Evolutionary conservation across 2,797 vertebrate genomes (phyloP).

Genomic region (Monodelphis domestica): DNA sequence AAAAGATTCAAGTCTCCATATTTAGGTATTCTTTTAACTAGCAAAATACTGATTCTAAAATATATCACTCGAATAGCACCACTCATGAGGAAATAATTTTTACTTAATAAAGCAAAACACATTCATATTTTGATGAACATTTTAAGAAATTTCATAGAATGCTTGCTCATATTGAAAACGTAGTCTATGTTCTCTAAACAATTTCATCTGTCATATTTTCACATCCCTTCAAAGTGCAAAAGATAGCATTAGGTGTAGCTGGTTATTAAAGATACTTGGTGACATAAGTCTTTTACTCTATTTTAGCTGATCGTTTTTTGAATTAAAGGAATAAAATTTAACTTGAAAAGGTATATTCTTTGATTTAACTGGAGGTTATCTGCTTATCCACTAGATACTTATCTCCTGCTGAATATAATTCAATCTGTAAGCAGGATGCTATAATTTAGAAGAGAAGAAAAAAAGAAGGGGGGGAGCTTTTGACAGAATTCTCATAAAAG

Average conservation of each 20-base stretch:
- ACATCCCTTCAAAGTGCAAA: constrained; percentile 19
- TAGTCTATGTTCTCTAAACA: constrained; percentile 29
- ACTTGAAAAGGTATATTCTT: constrained; percentile 8
- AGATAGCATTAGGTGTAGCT: neutral
- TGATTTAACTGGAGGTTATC: constrained; percentile 49
- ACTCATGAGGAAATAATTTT: constrained; percentile 44
- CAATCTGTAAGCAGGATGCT: constrained; percentile 48
- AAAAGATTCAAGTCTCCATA: constrained; percentile 43
- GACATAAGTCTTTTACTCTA: constrained; percentile 32
- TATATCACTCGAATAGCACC: constrained; percentile 34
- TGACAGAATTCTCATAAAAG: constrained; percentile 36
- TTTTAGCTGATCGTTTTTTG: constrained; percentile 55
- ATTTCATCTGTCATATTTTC: constrained; percentile 39
- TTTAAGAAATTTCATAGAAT: constrained; percentile 60
- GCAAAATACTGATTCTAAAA: constrained; percentile 61
- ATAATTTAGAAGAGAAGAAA: constrained; percentile 53
- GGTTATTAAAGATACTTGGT: constrained; percentile 19
- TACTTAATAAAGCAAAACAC: constrained; percentile 57
- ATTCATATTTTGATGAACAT: constrained; percentile 64
- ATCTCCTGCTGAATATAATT: constrained; percentile 58
- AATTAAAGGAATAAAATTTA: constrained; percentile 53
- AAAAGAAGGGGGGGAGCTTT: constrained; percentile 50
- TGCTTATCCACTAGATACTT: constrained; percentile 27
- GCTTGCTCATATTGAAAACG: constrained; percentile 60
- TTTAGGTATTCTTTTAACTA: constrained; percentile 53